Conservation (phyloP, 2,888 invertebrate species). For the Hypomecis atomaria region DNA sequence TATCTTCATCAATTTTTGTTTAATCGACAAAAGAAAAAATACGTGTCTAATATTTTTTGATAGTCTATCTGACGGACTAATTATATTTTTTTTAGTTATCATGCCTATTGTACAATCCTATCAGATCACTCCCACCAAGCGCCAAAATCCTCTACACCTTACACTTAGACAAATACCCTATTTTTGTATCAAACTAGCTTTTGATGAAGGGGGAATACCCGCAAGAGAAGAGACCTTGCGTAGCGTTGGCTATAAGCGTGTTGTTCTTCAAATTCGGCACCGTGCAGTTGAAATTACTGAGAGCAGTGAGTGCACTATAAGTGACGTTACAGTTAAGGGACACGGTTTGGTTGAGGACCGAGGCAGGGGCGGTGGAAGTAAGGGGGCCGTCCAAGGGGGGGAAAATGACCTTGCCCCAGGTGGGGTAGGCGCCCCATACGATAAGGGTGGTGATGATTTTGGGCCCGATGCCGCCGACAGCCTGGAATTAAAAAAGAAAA, state of each 20-base stretch:
- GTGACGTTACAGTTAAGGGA: constrained; percentile 52
- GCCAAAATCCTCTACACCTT: not conserved
- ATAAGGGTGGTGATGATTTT: constrained; percentile 90
- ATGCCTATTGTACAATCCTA: too few species aligned
- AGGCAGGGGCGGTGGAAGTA: not conserved
- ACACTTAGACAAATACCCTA: not conserved
- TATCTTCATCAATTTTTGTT: too few species aligned
- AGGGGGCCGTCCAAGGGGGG: constrained; percentile 47
- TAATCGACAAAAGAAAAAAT: too few species aligned
- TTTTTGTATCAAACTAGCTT: constrained; percentile 37
- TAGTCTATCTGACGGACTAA: too few species aligned
- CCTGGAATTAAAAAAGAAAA: constrained; percentile 70
- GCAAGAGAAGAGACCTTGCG: constrained; percentile 56
- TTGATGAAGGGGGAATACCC: constrained; percentile 53
- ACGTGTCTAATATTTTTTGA: too few species aligned
- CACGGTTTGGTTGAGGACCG: constrained; percentile 42
- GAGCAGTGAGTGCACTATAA: constrained; percentile 37
- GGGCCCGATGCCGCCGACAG: constrained; percentile 91
- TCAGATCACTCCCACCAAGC: not conserved
- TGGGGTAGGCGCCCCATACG: constrained; percentile 89
- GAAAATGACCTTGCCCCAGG: constrained; percentile 89
- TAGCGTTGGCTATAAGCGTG: constrained; percentile 36
- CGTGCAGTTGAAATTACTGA: constrained; percentile 55
- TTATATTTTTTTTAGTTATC: too few species aligned
- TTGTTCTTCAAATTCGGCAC: constrained; percentile 44